Evolutionary conservation across 1,140 invertebrate species (phyloP), one percentile per base, ranked within the genome.

Genomic region (Bombus polaris): DNA sequence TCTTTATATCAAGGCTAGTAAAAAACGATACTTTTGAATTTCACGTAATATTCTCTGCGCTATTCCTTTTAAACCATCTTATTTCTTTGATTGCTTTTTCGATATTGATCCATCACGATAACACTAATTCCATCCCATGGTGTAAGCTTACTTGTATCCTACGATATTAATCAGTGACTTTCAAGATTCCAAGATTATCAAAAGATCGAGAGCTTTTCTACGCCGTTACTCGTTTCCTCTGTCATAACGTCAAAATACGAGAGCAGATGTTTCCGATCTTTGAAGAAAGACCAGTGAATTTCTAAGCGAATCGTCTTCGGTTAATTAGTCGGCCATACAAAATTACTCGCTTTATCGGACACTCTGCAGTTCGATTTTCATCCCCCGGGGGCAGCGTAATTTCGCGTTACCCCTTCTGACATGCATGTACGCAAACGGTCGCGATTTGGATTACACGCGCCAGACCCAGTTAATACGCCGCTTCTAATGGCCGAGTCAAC

Each of bases 391-490:
- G 76, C 15, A n/a, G 18, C 9, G 15, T 39, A 18, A 70, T 77
- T 76, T 44, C 5, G 13, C 22, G 71, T 32, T 62, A 78, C 25
- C 66, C 47, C 68, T 84, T 70, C 75, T 84, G 82, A 84, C 44
- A 22, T 79, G 77, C 53, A 71, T 59, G 39, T 44, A 79, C 66
- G 66, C 53, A 35, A 83, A 80, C 84, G 79, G 47, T 59, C 79
- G 44, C 44, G 37, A 39, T 74, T 81, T 37, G 59, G 79, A 86
- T 81, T 81, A 86, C 71, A 85, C 77, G 42, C 53, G 44, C 57
- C 39, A 35, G 76, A 59, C 42, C 68, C 47, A 70, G 82, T 74
- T 84, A 87, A 84, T 87, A 87, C 70, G 59, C 57, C n/a, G 76
- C 59, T 73, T 68, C 47, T 84, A 87, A 84, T 66, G 82, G 22